phyloP scores from a whole-genome alignment of 2,797 vertebrate species.

The Caiman crocodilus region DNA sequence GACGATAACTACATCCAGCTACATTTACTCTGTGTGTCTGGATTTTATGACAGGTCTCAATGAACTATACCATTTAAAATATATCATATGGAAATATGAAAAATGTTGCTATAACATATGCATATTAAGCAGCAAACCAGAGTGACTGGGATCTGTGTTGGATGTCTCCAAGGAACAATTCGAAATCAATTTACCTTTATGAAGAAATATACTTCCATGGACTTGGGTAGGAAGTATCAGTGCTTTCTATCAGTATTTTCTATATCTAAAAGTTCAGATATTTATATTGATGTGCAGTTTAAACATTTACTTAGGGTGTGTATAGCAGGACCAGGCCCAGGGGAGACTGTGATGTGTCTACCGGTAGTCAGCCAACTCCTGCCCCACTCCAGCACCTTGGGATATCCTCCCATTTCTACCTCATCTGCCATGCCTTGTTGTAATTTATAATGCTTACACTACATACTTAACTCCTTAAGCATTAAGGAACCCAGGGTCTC shows the following conservation, averaged over 20 bases:
- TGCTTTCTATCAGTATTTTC: not conserved
- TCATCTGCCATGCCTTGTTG: too few relatives aligned
- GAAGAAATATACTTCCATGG: not conserved
- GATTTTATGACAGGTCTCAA: not conserved
- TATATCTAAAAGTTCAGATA: not conserved
- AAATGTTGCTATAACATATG: not conserved
- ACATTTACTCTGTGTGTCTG: not conserved
- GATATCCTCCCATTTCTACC: too few relatives aligned
- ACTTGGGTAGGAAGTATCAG: fast-evolving
- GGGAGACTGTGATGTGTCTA: too few relatives aligned
- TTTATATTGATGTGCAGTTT: not conserved
- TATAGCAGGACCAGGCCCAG: too few relatives aligned
- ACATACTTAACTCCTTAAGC: too few relatives aligned
- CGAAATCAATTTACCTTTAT: not conserved
- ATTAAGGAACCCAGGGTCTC: too few relatives aligned
- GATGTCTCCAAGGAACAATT: not conserved
- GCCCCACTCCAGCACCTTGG: too few relatives aligned
- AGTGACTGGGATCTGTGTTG: not conserved
- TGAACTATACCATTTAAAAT: not conserved
- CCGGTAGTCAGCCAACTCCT: too few relatives aligned
- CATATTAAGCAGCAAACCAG: not conserved
- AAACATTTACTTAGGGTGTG: not conserved
- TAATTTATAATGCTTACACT: too few relatives aligned
- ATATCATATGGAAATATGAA: not conserved
- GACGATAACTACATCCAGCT: not conserved